phyloP scores from a whole-genome alignment of 35 echinoderm and acorn worm species.

The Strongylocentrotus purpuratus region DNA sequence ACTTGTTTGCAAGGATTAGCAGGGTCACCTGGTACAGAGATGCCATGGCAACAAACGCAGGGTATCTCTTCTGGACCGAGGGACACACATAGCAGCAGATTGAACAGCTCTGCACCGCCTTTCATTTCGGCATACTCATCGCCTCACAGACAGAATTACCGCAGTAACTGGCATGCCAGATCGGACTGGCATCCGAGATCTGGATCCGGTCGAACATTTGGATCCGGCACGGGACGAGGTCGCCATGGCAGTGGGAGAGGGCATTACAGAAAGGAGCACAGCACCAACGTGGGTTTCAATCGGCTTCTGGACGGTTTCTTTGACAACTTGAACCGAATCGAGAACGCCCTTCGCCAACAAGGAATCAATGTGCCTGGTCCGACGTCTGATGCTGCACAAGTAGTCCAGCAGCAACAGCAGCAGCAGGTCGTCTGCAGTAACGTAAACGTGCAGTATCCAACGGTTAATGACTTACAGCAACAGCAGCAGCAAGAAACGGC shows the following conservation, averaged over 20 bases:
- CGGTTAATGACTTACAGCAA: background rate
- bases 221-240: background rate
- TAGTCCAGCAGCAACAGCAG: background rate
- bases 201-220: background rate
- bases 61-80: background rate
- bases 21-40: background rate
- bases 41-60: background rate
- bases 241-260: background rate
- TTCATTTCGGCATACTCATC: slow-evolving; percentile 1
- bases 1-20: background rate
- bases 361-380: slow-evolving; percentile 39
- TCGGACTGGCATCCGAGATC: background rate
- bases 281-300: background rate
- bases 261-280: background rate
- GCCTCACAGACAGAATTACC: background rate
- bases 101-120: background rate
- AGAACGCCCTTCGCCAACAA: slow-evolving; percentile 5
- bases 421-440: background rate
- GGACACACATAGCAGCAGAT: background rate
- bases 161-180: background rate
- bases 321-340: slow-evolving; percentile 28
- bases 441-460: background rate
- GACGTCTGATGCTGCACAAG: background rate
- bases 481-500: slow-evolving; percentile 14
- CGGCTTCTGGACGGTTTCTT: slow-evolving; percentile 30